phyloP scores from a whole-genome alignment of 2,888 invertebrate genomes.

The Oscheius onirici region DNA sequence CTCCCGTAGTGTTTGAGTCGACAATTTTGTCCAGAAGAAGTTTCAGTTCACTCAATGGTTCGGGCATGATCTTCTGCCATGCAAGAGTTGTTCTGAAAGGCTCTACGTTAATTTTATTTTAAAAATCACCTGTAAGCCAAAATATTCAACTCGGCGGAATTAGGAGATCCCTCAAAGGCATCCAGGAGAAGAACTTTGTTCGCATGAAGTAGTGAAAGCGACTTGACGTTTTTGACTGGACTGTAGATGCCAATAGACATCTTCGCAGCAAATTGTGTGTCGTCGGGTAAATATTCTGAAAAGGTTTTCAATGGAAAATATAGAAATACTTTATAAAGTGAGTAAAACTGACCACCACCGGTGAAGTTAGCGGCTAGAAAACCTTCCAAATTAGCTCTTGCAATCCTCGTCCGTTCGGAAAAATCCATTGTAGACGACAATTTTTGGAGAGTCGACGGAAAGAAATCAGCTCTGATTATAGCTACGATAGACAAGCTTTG shows the following conservation, averaged over 20 bases:
- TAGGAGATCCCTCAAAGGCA: not conserved
- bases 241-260: conserved; percentile 8
- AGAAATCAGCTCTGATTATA: too few relatives aligned
- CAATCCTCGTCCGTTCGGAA: not conserved
- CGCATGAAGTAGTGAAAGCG: not conserved
- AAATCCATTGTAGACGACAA: too few relatives aligned
- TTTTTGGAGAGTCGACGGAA: too few relatives aligned
- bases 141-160: not conserved
- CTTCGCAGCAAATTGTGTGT: not conserved
- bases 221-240: not conserved
- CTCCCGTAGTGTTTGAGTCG: not conserved
- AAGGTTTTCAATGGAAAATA: too few relatives aligned
- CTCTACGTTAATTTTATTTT: not conserved
- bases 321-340: too few relatives aligned
- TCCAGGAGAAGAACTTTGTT: not conserved
- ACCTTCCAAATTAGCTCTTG: conserved; percentile 26
- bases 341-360: conserved; percentile 3
- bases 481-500: too few relatives aligned
- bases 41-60: conserved; percentile 37
- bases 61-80: conserved; percentile 40
- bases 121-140: conserved; percentile 2
- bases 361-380: conserved; percentile 41
- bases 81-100: conserved; percentile 32
- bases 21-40: conserved; percentile 31
- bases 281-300: not conserved